Evolutionary conservation across 2,113 vertebrate genomes (phyloP), one percentile per base, ranked within the genome.

Genomic region (Brachirus orientalis): DNA sequence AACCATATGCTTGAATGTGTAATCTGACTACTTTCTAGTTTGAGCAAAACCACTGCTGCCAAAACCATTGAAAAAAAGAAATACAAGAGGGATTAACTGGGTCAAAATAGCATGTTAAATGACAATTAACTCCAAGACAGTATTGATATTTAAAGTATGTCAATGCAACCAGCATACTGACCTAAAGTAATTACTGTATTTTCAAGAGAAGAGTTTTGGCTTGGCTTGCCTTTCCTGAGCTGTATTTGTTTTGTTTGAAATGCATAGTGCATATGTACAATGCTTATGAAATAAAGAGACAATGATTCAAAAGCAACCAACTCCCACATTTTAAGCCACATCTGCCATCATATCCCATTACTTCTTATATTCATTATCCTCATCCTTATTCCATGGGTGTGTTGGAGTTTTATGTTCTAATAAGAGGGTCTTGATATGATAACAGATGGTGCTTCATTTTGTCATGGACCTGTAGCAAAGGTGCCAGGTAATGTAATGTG

Each of bases 401-500:
- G 64, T 84, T 86, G 70, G 84, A 83, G 92, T 93, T 95, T 93
- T 94, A 92, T 95, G 94, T 94, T 95, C 92, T 95, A 96, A 96
- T 96, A 95, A 96, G 94, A 91, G 82, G 87, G 82, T 93, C 92
- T 94, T 93, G 93, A 92, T 94, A 91, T 72, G 92, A 96, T 96
- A 95, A 96, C 95, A 96, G 95, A 97, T 96, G 96, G 94, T 91
- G 93, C 94, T 95, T 97, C 93, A 96, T 96, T 96, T 97, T 85
- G 93, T 93, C 92, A 92, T 89, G 93, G 86, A 92, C 91, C 93
- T 77, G 84, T 94, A 94, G 93, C 93, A 94, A 93, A 94, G 94
- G 93, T 95, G 94, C 94, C 94, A 92, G 93, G 94, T 95, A 94
- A 97, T 96, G 95, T 94, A 95, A 96, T 96, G 94, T 96, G 95